Evolutionary conservation across 2,113 vertebrate species (phyloP), one percentile per base, ranked within the genome.

Genomic region (Calypte anna): DNA sequence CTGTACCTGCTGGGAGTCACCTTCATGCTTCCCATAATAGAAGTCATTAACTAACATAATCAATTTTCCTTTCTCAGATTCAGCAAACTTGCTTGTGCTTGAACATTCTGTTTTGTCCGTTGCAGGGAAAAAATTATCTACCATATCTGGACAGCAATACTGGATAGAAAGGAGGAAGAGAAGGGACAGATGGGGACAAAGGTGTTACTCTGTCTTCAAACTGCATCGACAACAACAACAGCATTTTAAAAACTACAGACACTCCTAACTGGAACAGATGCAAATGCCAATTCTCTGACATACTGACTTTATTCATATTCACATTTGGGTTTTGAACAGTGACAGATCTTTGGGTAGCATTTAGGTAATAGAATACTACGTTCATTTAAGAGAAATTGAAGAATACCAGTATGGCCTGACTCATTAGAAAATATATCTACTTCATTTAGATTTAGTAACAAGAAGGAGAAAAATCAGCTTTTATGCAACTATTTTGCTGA

Each of bases 41-140:
- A 99, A 99, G 80, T 99, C 99, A 8, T 99, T 98, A 69, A 99
- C 99, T 92, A 99, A 97, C 99, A 99, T 99, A 94, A 99, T 99
- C 96, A 99, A 96, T 95, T 99, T 99, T 96, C 98, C 98, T 97
- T 98, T 98, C 78, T 98, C 98, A 57, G 94, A 93, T 74, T 99
- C 98, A 84, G 75, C 31, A 57, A 61, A 48, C 69, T 96, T 97
- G 77, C 86, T 88, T 73, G 96, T 38, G 68, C 88, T 96, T 22
- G 82, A 95, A 94, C 91, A 92, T 21, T 97, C 97, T 18, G 77
- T 90, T 87, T 97, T 98, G 57, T 80, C 48, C 19, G 95, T 19
- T 78, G 95, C 98, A 2, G 94, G 94, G 91, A 98, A 96, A 55
- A 97, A 95, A 51, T 95, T 94, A 91, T 98, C 98, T 86, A 98